Base-by-base conservation (phyloP, 2,113 vertebrate species). In the Gopherus flavomarginatus region DNA sequence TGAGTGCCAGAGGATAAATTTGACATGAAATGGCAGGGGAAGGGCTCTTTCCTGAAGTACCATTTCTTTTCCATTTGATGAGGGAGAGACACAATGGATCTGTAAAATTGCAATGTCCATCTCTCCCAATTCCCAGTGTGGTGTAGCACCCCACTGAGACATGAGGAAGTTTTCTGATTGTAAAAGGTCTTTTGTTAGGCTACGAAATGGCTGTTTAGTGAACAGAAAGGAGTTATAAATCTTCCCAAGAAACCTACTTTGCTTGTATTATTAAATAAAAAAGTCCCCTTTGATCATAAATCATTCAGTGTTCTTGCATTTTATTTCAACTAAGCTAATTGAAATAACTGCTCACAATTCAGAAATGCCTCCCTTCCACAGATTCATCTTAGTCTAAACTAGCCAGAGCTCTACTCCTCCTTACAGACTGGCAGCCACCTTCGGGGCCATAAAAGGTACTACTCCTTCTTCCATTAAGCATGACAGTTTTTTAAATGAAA, bases 171-270 rank as follows among this genome's bases (percentile, higher is more conserved):
- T 95, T 96, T 97, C 85, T 94, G 86, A 84, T 95, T 96, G 85
- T 86, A 86, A 95, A 97, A 79, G 47, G 57, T 81, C 87, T 69
- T 88, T 88, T 88, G 29, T 62, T 81, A 57, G 90, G 89, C 89
- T 92, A 92, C 83, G 91, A 92, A 97, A 94, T 93, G 81, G 90
- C 86, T 96, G 94, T 96, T 97, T 94, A 97, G 90, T 84, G 95
- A 97, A 85, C 69, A 94, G 62, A 96, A 96, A 83, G 78, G 78
- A 96, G 86, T 65, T 94, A 85, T 90, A 96, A 96, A 96, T 95
- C 94, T 90, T 95, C 95, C 83, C 72, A 82, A 94, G 96, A 96
- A 59, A 89, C 89, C 87, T 88, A 82, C 85, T 90, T 94, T 94
- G 88, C 91, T 83, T 97, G 95, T 96, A 72, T 96, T 97, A 94